Conservation (phyloP, 2,113 vertebrate species). For the Mustela lutreola region DNA sequence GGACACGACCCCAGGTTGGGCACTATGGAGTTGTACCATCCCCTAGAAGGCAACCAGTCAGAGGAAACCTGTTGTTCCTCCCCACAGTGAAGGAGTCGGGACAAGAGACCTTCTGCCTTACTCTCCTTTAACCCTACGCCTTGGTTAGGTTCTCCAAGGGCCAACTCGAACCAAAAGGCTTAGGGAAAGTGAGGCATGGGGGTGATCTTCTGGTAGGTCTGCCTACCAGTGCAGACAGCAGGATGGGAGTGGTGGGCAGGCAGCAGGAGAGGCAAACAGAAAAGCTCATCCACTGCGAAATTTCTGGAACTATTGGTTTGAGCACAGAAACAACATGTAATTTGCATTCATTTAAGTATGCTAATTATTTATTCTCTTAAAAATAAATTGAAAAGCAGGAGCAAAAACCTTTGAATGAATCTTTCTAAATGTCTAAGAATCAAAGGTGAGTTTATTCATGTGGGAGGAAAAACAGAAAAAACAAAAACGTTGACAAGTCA, state of each 20-base stretch:
- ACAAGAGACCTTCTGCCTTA: background rate
- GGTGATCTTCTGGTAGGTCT: background rate
- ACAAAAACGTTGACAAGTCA: background rate
- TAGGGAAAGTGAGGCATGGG: rapidly evolving
- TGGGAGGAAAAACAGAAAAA: background rate
- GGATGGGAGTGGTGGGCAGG: background rate
- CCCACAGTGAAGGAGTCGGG: background rate
- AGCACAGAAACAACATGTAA: background rate
- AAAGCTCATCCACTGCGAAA: background rate
- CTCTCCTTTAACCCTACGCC: background rate
- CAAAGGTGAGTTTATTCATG: conserved; percentile 1
- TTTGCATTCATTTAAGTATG: background rate
- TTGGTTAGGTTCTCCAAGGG: background rate
- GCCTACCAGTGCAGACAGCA: background rate
- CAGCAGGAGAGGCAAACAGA: background rate
- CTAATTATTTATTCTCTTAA: background rate
- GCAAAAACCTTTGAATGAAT: background rate
- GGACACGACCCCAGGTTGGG: no score
- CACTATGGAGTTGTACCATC: rapidly evolving
- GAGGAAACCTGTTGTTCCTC: rapidly evolving
- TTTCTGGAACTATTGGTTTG: background rate
- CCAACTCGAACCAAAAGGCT: background rate
- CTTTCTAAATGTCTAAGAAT: conserved; percentile 19
- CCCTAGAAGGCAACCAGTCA: background rate
- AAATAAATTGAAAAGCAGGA: conserved; percentile 22